A percentile compares a stretch with the other conserved stretches of the same genome.
Evolutionary conservation across 2,888 invertebrate species (phyloP).

Genomic region (Tortrix viridana): DNA sequence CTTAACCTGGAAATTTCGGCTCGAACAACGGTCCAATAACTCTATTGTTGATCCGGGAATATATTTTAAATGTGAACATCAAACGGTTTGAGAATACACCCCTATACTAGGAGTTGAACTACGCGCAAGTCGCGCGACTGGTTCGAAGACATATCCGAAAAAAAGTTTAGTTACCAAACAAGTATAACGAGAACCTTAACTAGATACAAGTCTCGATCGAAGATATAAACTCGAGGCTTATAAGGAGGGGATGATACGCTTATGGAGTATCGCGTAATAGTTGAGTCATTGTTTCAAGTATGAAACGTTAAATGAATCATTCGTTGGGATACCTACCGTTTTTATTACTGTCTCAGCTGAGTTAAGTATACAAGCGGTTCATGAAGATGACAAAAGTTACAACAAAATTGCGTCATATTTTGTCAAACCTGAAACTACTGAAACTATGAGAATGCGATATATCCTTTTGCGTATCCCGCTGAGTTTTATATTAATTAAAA

Average conservation of each 20-base stretch:
- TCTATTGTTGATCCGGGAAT: constrained; percentile 32
- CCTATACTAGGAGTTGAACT: constrained; percentile 35
- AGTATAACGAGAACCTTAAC: constrained; percentile 50
- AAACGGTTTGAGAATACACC: constrained; percentile 45
- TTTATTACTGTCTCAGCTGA: neutral
- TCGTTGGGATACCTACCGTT: neutral
- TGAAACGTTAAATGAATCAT: neutral
- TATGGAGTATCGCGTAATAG: constrained; percentile 19
- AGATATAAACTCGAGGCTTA: constrained; percentile 15
- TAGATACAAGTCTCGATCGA: constrained; percentile 25
- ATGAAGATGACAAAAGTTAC: neutral
- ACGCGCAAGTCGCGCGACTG: constrained; percentile 46
- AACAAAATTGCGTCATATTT: neutral
- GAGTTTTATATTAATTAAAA: too few relatives aligned
- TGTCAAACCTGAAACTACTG: too few relatives aligned
- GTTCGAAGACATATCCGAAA: constrained; percentile 54
- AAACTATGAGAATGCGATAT: too few relatives aligned
- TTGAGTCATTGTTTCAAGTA: constrained; percentile 1
- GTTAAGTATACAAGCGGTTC: too few relatives aligned
- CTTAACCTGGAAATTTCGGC: constrained; percentile 26
- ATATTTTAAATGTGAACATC: constrained; percentile 31
- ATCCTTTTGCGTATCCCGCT: too few relatives aligned
- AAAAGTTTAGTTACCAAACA: constrained; percentile 54
- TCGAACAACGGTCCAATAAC: constrained; percentile 21
- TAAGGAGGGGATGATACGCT: constrained; percentile 4